Evolutionary conservation across 2,888 invertebrate species (phyloP).

Genomic region (Tillus elongatus): DNA sequence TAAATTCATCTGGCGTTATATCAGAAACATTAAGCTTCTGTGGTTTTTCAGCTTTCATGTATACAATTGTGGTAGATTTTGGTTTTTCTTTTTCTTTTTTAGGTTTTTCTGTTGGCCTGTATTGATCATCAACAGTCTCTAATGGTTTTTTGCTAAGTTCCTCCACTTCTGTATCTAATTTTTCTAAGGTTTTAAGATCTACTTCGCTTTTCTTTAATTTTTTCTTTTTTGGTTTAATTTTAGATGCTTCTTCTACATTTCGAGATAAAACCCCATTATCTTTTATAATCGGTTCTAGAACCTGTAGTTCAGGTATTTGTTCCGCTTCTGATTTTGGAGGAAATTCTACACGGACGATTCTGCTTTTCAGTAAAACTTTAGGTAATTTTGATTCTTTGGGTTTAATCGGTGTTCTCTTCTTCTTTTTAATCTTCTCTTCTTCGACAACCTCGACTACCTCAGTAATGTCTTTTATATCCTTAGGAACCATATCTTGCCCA

Average conservation of each 20-base stretch:
- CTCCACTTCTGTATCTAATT: slow-evolving; percentile 39
- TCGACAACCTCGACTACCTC: slow-evolving; percentile 15
- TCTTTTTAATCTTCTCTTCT: slow-evolving; percentile 34
- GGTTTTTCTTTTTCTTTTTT: slow-evolving; percentile 28
- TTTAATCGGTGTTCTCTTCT: slow-evolving; percentile 30
- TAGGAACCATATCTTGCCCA: slow-evolving; percentile 15
- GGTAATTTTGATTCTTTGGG: slow-evolving; percentile 34
- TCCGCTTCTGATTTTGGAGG: slow-evolving; percentile 35
- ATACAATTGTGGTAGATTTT: slow-evolving; percentile 22
- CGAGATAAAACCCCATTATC: slow-evolving; percentile 59
- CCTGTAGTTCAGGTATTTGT: slow-evolving; percentile 33
- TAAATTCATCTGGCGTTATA: slow-evolving; percentile 42
- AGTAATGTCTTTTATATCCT: slow-evolving; percentile 17
- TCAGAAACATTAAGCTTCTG: slow-evolving; percentile 41
- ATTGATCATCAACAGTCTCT: slow-evolving; percentile 10
- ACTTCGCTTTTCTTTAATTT: slow-evolving; percentile 28
- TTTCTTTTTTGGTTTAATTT: slow-evolving; percentile 27
- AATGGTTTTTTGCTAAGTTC: slow-evolving; percentile 37
- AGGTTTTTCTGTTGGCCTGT: slow-evolving; percentile 21
- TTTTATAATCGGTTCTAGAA: slow-evolving; percentile 42
- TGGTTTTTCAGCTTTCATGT: slow-evolving; percentile 18
- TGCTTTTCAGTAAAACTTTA: slow-evolving; percentile 39
- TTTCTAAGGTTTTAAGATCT: slow-evolving; percentile 40
- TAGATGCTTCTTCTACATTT: slow-evolving; percentile 40
- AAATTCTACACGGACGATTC: slow-evolving; percentile 33